These are phyloP conservation scores for Cynaeus angustus DNA, from an alignment of 2,888 invertebrate species.

Conservation along the genomic window DNA sequence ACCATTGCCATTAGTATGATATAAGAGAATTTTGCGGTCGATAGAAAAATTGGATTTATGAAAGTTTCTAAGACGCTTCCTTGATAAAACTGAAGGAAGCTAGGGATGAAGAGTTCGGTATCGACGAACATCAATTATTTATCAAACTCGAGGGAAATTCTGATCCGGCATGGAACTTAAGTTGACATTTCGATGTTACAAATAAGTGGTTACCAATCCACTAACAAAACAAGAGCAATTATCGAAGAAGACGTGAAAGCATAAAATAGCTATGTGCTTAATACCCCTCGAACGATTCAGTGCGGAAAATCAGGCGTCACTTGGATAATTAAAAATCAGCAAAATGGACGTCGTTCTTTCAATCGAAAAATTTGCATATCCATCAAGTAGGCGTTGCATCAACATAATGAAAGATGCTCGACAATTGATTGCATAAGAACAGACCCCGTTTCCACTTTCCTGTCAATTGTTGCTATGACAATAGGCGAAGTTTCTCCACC, in stretches of 20 bases:
- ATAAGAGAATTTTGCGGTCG: slow-evolving; percentile 5
- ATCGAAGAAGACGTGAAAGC: slow-evolving; percentile 38
- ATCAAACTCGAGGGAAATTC: slow-evolving; percentile 29
- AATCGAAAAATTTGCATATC: slow-evolving; percentile 6
- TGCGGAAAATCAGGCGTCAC: slow-evolving; percentile 26
- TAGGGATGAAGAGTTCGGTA: slow-evolving; percentile 5
- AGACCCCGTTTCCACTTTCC: slow-evolving; percentile 7
- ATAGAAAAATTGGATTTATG: slow-evolving; percentile 21
- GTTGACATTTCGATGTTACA: slow-evolving; percentile 34
- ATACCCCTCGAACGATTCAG: slow-evolving; percentile 27
- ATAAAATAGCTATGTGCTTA: slow-evolving; percentile 14
- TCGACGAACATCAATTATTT: slow-evolving; percentile 25
- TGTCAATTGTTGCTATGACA: slow-evolving; percentile 11
- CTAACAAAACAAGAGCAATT: slow-evolving; percentile 33
- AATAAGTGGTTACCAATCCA: slow-evolving; percentile 32
- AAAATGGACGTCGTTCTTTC: slow-evolving; percentile 6
- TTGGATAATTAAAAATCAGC: slow-evolving; percentile 16
- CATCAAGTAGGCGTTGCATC: slow-evolving; percentile 14
- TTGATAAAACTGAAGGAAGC: not conserved
- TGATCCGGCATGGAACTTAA: slow-evolving; percentile 19
- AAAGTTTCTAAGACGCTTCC: slow-evolving; percentile 22
- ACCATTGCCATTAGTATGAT: slow-evolving; percentile 10
- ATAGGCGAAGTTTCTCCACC: not conserved
- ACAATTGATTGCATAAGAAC: slow-evolving; percentile 13
- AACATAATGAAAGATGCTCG: slow-evolving; percentile 19